These are phyloP conservation scores for Sebastes nivosus DNA, from an alignment of 2,797 vertebrate genomes.

Conservation along the genomic window DNA sequence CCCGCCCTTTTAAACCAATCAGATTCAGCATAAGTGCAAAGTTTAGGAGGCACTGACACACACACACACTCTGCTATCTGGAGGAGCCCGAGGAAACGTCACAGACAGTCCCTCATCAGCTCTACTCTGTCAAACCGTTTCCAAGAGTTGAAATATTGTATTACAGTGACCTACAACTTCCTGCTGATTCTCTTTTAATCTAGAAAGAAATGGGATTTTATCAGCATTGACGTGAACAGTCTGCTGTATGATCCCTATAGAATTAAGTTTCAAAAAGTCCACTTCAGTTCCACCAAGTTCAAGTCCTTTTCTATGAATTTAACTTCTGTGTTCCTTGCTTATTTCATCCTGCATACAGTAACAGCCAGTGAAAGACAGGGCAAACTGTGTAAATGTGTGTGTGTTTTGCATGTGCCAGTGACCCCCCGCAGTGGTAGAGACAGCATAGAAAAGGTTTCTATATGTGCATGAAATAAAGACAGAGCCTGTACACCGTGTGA, in stretches of 20 bases:
- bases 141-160: constrained; percentile 17
- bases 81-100: constrained; percentile 5
- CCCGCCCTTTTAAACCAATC: constrained; percentile 55
- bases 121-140: constrained; percentile 10
- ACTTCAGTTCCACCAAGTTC: constrained; percentile 32
- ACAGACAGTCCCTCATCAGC: not conserved
- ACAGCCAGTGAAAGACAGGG: constrained; percentile 55
- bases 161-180: constrained; percentile 26
- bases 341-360: constrained; percentile 34
- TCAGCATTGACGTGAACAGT: constrained; percentile 4
- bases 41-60: constrained; percentile 79
- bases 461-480: constrained; percentile 66
- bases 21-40: constrained; percentile 84
- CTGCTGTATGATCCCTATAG: constrained; percentile 4
- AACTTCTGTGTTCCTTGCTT: constrained; percentile 9
- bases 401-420: constrained; percentile 60
- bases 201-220: not conserved
- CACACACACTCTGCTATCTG: constrained; percentile 22
- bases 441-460: constrained; percentile 65
- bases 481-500: constrained; percentile 69
- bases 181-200: constrained; percentile 10
- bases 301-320: constrained; percentile 25
- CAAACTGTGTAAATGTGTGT: constrained; percentile 19
- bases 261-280: constrained; percentile 28
- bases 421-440: constrained; percentile 68